These are phyloP conservation scores for Galaxias olidus DNA, from an alignment of 2,797 vertebrate species.

Conservation along the genomic window DNA sequence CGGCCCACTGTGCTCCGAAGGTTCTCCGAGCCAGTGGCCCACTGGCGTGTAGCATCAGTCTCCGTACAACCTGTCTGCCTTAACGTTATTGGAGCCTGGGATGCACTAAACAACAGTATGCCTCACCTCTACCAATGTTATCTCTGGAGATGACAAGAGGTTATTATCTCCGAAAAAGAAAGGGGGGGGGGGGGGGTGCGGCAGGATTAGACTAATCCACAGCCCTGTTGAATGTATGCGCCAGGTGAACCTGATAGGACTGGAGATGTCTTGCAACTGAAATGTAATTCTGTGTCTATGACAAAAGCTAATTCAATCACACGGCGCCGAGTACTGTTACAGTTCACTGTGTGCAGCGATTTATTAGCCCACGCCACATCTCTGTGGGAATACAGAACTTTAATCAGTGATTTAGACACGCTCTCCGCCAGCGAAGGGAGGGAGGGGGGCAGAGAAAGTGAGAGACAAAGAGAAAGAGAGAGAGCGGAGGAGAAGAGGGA, in stretches of 20 bases:
- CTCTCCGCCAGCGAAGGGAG: constrained; percentile 6
- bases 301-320: constrained; percentile 69
- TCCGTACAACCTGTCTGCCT: too few species aligned
- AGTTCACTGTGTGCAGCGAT: constrained; percentile 56
- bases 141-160: constrained; percentile 70
- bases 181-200: too few species aligned
- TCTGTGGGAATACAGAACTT: not conserved
- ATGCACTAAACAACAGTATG: constrained; percentile 48
- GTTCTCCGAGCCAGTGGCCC: too few species aligned
- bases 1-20: too few species aligned
- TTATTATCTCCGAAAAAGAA: constrained; percentile 71
- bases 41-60: too few species aligned
- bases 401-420: constrained; percentile 43
- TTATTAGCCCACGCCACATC: constrained; percentile 48
- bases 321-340: constrained; percentile 51
- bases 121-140: constrained; percentile 59
- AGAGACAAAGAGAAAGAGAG: constrained; percentile 6
- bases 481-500: not conserved
- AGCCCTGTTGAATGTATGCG: constrained; percentile 32
- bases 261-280: constrained; percentile 58
- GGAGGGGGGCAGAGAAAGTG: constrained; percentile 40
- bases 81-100: constrained; percentile 45
- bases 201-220: constrained; percentile 70
- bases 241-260: constrained; percentile 36
- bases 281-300: constrained; percentile 72